These are phyloP conservation scores for Pangasianodon hypophthalmus DNA, from an alignment of 2,113 vertebrate species.

Conservation along the genomic window DNA sequence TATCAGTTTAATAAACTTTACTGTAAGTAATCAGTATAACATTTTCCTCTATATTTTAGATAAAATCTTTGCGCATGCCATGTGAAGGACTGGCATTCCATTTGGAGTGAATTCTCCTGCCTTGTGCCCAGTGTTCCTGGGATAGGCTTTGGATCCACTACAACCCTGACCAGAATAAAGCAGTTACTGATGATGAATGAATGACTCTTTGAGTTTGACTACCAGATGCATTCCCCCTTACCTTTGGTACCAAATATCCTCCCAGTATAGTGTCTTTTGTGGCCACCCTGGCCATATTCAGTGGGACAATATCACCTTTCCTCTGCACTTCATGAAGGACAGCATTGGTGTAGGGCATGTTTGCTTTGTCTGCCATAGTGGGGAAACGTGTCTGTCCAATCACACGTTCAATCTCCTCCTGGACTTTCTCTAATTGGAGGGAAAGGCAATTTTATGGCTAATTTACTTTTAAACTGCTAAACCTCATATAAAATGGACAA, in stretches of 20 bases:
- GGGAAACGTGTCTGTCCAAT: slow-evolving; percentile 60
- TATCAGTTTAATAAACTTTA: background rate
- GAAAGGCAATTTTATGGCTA: background rate
- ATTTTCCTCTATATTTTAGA: background rate
- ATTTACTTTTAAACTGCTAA: background rate
- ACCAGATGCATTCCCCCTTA: slow-evolving; percentile 28
- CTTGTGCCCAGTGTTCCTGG: background rate
- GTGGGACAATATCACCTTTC: slow-evolving; percentile 67
- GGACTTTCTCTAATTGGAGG: slow-evolving; percentile 50
- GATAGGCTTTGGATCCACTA: background rate
- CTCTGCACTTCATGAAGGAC: slow-evolving; percentile 76
- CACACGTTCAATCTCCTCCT: slow-evolving; percentile 61
- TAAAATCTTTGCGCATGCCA: background rate
- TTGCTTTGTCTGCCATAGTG: slow-evolving; percentile 62
- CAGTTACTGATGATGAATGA: background rate
- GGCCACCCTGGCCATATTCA: slow-evolving; percentile 62
- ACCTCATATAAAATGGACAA: background rate
- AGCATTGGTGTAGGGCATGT: slow-evolving; percentile 72
- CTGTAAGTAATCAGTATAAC: background rate
- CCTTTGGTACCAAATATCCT: slow-evolving; percentile 71
- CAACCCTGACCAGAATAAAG: background rate
- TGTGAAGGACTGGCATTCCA: background rate
- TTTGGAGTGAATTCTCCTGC: background rate
- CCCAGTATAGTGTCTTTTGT: slow-evolving; percentile 52
- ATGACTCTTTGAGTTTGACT: background rate